These are phyloP conservation scores for Columba janthina DNA, from an alignment of 2,113 vertebrate genomes.

Conservation along the genomic window DNA sequence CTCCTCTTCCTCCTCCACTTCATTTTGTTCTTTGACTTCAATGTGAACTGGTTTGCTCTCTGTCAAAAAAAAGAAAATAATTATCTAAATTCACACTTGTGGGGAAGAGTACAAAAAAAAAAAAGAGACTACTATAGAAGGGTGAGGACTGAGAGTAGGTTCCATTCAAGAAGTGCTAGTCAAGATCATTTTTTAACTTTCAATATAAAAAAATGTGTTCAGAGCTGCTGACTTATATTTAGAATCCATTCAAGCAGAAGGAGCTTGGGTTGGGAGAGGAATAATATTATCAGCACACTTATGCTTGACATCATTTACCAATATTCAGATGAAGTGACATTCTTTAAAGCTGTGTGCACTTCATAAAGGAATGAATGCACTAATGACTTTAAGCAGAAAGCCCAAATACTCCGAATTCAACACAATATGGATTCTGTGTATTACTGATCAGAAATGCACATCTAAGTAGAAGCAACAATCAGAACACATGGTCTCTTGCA, in stretches of 20 bases:
- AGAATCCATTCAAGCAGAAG: background rate
- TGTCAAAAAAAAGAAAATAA: conserved; percentile 36
- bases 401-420: background rate
- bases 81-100: background rate
- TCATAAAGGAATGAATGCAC: background rate
- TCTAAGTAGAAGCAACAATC: background rate
- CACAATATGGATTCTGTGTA: background rate
- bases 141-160: background rate
- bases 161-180: background rate
- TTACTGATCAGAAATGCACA: background rate
- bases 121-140: background rate
- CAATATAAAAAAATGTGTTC: background rate
- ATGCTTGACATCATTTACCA: background rate
- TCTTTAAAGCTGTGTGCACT: background rate
- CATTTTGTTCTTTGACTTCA: conserved; percentile 87
- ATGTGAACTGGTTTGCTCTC: conserved; percentile 93
- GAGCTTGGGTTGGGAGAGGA: background rate
- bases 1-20: conserved; percentile 69
- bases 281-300: background rate
- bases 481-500: background rate
- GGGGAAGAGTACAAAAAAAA: background rate
- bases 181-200: background rate
- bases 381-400: background rate
- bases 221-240: background rate
- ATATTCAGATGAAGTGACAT: background rate